A percentile compares a stretch with the other conserved stretches of the same genome.
phyloP scores from a whole-genome alignment of 2,888 invertebrate genomes.

The Melipona bicolor region DNA sequence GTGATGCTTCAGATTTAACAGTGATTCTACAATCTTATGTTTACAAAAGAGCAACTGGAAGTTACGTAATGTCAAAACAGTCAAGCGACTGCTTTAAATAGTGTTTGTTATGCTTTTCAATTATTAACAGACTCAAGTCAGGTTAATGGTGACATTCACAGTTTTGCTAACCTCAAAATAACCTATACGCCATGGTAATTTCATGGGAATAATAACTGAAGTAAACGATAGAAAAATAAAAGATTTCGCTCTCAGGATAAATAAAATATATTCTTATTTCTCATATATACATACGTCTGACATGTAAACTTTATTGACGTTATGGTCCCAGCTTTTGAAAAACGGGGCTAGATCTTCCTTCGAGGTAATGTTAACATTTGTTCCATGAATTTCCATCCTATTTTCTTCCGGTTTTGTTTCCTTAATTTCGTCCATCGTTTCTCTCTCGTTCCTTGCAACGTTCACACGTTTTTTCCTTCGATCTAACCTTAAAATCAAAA shows the following conservation, averaged over 20 bases:
- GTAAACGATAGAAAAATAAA: not conserved
- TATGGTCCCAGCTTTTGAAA: constrained; percentile 54
- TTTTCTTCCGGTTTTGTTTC: constrained; percentile 5
- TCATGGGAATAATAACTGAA: not conserved
- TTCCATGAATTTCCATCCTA: not conserved
- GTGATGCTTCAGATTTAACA: not conserved
- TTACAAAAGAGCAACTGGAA: not conserved
- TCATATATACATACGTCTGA: constrained; percentile 43
- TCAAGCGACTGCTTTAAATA: not conserved
- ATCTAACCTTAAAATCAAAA: constrained; percentile 35
- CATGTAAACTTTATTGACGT: constrained; percentile 48
- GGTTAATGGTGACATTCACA: not conserved
- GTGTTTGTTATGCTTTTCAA: not conserved
- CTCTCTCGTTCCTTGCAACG: constrained; percentile 8
- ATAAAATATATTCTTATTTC: not conserved
- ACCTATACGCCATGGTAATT: not conserved
- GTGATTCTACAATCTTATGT: not conserved
- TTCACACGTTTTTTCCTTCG: not conserved
- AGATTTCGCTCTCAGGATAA: not conserved
- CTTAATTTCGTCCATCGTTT: not conserved
- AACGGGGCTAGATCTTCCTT: constrained; percentile 40
- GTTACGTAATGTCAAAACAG: not conserved
- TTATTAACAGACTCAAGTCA: not conserved
- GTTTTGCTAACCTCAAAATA: not conserved
- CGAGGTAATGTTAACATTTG: constrained; percentile 16